Conservation (phyloP, 2,888 invertebrate genomes). For the Heliconius ethilla region DNA sequence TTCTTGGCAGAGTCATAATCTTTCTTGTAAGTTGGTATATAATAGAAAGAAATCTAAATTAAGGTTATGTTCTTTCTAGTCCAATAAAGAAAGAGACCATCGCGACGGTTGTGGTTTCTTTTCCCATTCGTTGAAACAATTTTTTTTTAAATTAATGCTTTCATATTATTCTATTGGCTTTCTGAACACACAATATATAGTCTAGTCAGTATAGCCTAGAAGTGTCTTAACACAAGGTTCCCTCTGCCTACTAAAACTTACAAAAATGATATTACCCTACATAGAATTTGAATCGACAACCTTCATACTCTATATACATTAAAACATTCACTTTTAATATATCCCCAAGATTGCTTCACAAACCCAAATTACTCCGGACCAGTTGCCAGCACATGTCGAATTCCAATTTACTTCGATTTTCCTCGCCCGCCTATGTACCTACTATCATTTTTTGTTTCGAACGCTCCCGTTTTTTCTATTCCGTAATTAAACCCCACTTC, state of each 20-base stretch:
- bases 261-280: too few relatives aligned
- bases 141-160: too few relatives aligned
- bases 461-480: conserved; percentile 55
- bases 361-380: conserved; percentile 30
- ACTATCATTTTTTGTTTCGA: conserved; percentile 58
- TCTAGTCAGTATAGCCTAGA: too few relatives aligned
- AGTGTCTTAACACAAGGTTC: too few relatives aligned
- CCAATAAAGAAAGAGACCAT: too few relatives aligned
- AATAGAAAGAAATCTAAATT: too few relatives aligned
- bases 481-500: conserved; percentile 63
- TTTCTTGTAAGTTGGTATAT: not conserved
- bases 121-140: too few relatives aligned
- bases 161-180: too few relatives aligned
- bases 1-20: not conserved
- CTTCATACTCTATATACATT: not conserved
- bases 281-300: not conserved
- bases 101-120: too few relatives aligned
- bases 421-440: conserved; percentile 61
- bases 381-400: conserved; percentile 43
- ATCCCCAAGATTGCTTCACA: conserved; percentile 29
- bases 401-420: conserved; percentile 71
- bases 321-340: conserved; percentile 19
- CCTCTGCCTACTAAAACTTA: too few relatives aligned
- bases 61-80: too few relatives aligned
- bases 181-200: too few relatives aligned